Conservation (phyloP, 2,113 vertebrate species). For the Bubo scandiacus region DNA sequence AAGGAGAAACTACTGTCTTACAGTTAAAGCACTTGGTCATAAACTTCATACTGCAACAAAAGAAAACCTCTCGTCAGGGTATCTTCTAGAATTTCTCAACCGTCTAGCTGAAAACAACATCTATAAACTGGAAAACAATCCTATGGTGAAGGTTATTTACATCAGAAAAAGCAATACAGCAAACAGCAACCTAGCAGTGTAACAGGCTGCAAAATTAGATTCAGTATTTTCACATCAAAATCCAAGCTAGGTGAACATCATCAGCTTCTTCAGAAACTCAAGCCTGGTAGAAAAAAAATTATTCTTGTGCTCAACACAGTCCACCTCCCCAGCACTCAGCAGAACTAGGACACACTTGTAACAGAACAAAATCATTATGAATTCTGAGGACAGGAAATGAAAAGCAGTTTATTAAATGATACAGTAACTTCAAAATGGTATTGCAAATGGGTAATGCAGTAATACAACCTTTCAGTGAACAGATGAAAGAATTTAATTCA, state of each 20-base stretch:
- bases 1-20: neutral
- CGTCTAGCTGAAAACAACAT: neutral
- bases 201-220: neutral
- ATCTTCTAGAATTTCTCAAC: neutral
- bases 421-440: neutral
- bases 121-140: neutral
- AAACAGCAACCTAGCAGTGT: neutral
- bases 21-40: accelerated
- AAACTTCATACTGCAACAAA: neutral
- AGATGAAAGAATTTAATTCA: neutral
- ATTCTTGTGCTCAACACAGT: neutral
- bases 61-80: neutral
- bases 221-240: neutral
- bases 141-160: neutral
- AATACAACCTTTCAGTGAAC: neutral
- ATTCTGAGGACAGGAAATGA: neutral
- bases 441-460: neutral
- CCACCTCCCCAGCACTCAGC: neutral
- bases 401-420: neutral
- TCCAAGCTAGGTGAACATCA: neutral
- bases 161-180: neutral
- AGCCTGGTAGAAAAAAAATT: neutral
- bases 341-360: neutral
- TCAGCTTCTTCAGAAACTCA: neutral
- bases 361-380: neutral